Base-by-base conservation (phyloP, 2,888 invertebrate genomes). In the Ophraella communa region DNA sequence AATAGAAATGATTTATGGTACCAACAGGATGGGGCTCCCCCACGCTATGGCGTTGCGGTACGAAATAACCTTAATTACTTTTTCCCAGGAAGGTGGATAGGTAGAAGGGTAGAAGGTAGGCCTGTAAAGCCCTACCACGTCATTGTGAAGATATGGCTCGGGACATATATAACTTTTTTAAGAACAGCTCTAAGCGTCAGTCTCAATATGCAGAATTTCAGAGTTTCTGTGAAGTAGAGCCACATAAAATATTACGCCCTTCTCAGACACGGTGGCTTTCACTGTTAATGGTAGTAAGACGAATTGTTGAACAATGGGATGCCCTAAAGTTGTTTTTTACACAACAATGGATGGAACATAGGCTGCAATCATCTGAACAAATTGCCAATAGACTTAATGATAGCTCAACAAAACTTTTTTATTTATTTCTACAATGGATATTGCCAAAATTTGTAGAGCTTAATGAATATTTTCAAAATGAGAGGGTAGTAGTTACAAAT, bases 261-360 rank as follows among this genome's bases (percentile, higher is more conserved):
- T 30, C 58, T n/a, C 47, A 47, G 30, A 27, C 47, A 11, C 33
- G 58, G 30, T 58, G 58, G 58, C 47, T 58, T n/a, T 35, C 47
- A 18, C 23, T 58, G 33, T 30, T 47, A 23, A 49, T 51, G 51
- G 51, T 49, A 39, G 49, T 59, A 14, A 33, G 51, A 21, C 20
- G 39, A 27, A 59, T 59, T 5, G 39, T 59, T 51, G 27, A 59
- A 39, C 62, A 55, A 39, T 62, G 61, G 51, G 11, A 30, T n/a
- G 30, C 45, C 33, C 18, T 61, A 10, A 27, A 49, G 17, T 35
- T 61, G 17, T 61, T 23, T 45, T 55, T 61, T 47, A 33, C 30
- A 21, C 21, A 42, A 39, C 24, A 60, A 39, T 60, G 42, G 39
- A 44, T 27, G 20, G 45, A 57, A 47, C 57, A 57, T 44, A 44